Base-by-base conservation (phyloP, 2,888 invertebrate species). In the Muscina levida region DNA sequence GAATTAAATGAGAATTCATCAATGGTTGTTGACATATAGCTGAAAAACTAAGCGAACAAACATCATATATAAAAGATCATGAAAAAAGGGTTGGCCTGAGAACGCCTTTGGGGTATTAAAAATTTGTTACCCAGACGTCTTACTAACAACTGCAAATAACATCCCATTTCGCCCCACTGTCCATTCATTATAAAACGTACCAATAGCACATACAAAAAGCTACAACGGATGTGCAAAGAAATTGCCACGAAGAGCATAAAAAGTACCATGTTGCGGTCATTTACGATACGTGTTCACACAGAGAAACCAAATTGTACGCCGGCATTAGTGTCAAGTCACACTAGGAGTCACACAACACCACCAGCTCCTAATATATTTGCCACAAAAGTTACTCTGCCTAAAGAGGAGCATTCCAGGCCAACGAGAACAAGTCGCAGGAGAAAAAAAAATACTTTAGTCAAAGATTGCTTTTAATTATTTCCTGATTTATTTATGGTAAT, bases 391-490 rank as follows among this genome's bases (percentile, higher is more conserved):
- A 8, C 56, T 19, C 5, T 39, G 24, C 11, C 51, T 19, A 19
- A n/a, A 26, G 26, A 11, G 26, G n/a, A 56, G 56, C 46, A 3
- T 19, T 53, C 13, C 5, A 37, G 57, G 57, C 17, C 51, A 22
- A 53, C 10, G 10, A 11, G n/a, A 56, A 31, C 8, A n/a, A 37
- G 17, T 5, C 10, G 26, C 6, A 56, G n/a, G n/a, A n/a, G 3
- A 53, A 15, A 73, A 51, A 65, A 74, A 74, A 39, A 66, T 67
- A 70, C 51, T 51, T 44, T 53, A 42, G 24, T 22, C 24, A 72
- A 77, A 81, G 74, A 75, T 77, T 81, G 72, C 72, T 81, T 81
- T 81, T 81, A 81, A 81, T 81, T 81, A 81, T 81, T 81, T 81
- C 74, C 81, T 81, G 81, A 81, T 81, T 81, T 81, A 81, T 81